These are phyloP conservation scores for Priocnemis perturbator DNA, from an alignment of 2,888 invertebrate genomes.

Conservation along the genomic window DNA sequence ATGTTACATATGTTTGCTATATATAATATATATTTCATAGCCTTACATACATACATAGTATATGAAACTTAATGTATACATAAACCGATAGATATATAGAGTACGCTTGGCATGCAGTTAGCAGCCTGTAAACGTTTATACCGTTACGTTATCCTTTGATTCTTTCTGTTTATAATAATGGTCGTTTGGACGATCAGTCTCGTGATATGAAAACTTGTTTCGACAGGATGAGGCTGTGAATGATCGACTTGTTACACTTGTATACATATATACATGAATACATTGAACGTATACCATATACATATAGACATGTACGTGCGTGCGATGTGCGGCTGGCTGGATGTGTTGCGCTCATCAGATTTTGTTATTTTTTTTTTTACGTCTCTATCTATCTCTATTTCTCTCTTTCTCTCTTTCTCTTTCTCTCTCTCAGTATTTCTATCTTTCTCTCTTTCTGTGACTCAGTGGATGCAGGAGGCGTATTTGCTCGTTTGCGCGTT, in stretches of 20 bases:
- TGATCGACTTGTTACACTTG: slow-evolving; percentile 26
- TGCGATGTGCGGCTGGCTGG: slow-evolving; percentile 65
- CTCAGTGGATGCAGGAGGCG: slow-evolving; percentile 36
- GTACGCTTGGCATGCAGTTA: slow-evolving; percentile 73
- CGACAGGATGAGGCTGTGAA: not conserved
- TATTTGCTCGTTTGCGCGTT: slow-evolving; percentile 62
- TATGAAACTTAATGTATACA: slow-evolving; percentile 28
- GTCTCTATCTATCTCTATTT: slow-evolving; percentile 34
- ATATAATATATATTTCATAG: slow-evolving; percentile 45
- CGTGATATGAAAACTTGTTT: not conserved
- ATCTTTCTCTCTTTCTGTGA: slow-evolving; percentile 32
- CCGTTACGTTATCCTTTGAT: slow-evolving; percentile 27
- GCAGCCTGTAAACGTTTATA: slow-evolving; percentile 58
- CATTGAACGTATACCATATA: slow-evolving; percentile 24
- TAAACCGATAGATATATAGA: slow-evolving; percentile 35
- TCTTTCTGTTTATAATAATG: slow-evolving; percentile 6
- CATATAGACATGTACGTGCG: slow-evolving; percentile 44
- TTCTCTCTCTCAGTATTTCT: slow-evolving; percentile 40
- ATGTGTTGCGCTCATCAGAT: slow-evolving; percentile 57
- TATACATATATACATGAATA: slow-evolving; percentile 29
- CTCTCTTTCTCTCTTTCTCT: slow-evolving; percentile 29
- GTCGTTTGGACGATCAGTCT: slow-evolving; percentile 8
- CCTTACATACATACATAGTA: slow-evolving; percentile 40
- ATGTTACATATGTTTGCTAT: slow-evolving; percentile 26
- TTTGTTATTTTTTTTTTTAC: too few relatives aligned